Base-by-base conservation (phyloP, 23 tunicate species). In the Diplosoma virens region DNA sequence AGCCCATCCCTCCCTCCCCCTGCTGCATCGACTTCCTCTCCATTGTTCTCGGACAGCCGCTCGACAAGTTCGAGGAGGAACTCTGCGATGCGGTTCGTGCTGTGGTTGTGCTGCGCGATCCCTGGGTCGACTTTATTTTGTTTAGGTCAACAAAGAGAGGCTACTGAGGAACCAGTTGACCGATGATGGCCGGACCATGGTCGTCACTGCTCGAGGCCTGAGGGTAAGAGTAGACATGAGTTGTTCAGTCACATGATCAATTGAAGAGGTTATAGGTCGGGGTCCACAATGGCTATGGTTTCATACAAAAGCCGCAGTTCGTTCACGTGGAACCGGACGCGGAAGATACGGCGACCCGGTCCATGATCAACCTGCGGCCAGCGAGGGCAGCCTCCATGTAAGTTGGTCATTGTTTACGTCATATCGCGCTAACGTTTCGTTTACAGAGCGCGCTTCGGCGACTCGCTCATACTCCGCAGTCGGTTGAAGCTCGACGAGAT, bases 201-300 rank as follows among this genome's bases (percentile, higher is more conserved):
- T 73, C 3, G 86, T 89, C 52, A 33, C 84, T 0, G 96, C 80
- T 47, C 59, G 96, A 47, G 70, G 88, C 37, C 76, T 89, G 5
- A 77, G 85, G 96, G 96, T 89, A 48, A 50, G 45, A 4, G 63
- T 20, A 25, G 17, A 18, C 11, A 18, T 46, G 69, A n/a, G 22
- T 72, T 16, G n/a, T 24, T 58, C 6, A 7, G 9, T 41, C 50
- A n/a, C 50, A 41, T 14, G 11, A 41, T 9, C 14, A 9, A 7
- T 41, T 41, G 50, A 41, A 41, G 50, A 41, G 50, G 14, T 67
- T 35, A 26, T 54, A 92, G 97, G 81, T 92, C 63, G 93, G 97
- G 25, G 97, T 80, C 0, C 97, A 92, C 79, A 92, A 92, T 77
- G 97, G 97, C 21, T 77, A 78, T 32, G 85, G 97, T 53, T 92